phyloP scores from a whole-genome alignment of 2,888 invertebrate species.

The Patella pellucida region DNA sequence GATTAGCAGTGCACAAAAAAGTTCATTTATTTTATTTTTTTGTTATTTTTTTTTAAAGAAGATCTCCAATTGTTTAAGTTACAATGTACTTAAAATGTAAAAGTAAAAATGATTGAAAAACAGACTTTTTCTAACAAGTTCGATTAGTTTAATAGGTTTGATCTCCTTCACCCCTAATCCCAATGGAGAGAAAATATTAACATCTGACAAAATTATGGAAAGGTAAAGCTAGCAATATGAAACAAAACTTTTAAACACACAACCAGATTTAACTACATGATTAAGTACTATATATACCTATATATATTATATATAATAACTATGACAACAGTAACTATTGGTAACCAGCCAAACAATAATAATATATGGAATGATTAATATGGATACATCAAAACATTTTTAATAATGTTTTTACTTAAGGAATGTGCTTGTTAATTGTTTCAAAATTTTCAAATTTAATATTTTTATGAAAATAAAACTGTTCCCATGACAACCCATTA shows the following conservation, averaged over 20 bases:
- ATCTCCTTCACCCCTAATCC: too few relatives aligned
- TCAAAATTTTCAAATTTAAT: background rate
- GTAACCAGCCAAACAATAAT: background rate
- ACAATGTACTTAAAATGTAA: background rate
- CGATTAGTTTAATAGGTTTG: too few relatives aligned
- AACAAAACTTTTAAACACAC: conserved; percentile 7
- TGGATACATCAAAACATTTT: background rate
- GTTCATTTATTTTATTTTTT: too few relatives aligned
- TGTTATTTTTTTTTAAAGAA: too few relatives aligned
- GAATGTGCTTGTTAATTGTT: background rate
- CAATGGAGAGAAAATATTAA: too few relatives aligned
- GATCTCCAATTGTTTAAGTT: too few relatives aligned
- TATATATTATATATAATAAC: conserved; percentile 1
- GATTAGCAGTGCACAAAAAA: too few relatives aligned
- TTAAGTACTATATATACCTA: conserved; percentile 10
- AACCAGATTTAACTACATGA: conserved; percentile 7
- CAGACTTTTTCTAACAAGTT: background rate
- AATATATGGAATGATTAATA: background rate
- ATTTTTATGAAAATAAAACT: too few relatives aligned
- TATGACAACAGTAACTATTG: conserved; percentile 3
- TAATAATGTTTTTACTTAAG: background rate
- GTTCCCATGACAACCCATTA: too few relatives aligned
- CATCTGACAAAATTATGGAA: background rate
- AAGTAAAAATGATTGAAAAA: background rate
- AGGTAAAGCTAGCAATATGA: conserved; percentile 1